A percentile compares a stretch with the other conserved stretches of the same genome.
Conservation (phyloP, 2,113 vertebrate genomes). For the Galeopterus variegatus region DNA sequence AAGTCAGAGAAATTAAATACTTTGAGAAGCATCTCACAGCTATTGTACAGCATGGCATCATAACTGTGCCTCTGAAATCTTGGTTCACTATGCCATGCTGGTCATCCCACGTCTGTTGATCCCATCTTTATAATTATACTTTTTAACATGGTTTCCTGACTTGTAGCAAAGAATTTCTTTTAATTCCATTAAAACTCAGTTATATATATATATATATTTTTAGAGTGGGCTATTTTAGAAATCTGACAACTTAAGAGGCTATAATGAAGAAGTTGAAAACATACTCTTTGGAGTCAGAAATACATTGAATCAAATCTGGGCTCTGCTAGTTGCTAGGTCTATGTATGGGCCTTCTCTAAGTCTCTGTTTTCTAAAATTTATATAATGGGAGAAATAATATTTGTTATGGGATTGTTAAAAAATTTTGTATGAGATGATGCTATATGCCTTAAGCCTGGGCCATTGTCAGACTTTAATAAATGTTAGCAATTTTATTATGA, state of each 20-base stretch:
- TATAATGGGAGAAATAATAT: neutral
- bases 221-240: neutral
- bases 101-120: neutral
- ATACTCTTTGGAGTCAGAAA: neutral
- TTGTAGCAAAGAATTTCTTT: neutral
- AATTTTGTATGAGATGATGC: neutral
- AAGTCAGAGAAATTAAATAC: neutral
- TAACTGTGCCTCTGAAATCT: neutral
- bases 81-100: neutral
- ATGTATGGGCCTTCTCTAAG: neutral
- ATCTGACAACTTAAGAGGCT: neutral
- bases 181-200: neutral
- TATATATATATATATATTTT: no score
- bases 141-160: neutral
- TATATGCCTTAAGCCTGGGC: neutral
- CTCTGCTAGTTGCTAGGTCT: neutral
- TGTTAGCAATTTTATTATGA: conserved; percentile 20
- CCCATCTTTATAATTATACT: neutral
- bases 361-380: neutral
- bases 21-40: neutral
- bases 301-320: neutral
- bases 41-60: rapidly evolving
- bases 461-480: neutral
- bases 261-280: neutral
- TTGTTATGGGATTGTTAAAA: neutral